Evolutionary conservation across 1,140 invertebrate genomes (phyloP).

Genomic region (Calephelis virginiensis): DNA sequence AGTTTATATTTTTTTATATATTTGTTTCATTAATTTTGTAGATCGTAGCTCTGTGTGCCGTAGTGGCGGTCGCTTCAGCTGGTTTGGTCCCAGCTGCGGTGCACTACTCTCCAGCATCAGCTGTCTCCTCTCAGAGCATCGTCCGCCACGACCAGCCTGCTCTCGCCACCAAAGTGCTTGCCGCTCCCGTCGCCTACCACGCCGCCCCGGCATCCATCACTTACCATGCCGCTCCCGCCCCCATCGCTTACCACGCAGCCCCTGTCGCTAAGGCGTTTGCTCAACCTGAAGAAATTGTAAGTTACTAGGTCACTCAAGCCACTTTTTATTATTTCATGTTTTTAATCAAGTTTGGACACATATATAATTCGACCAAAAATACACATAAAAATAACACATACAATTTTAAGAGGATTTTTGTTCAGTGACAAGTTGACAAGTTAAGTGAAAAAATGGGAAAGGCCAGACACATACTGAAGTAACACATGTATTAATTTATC

Average conservation of each 20-base stretch:
- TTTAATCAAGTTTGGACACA: too few species aligned
- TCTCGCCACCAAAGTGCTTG: background rate
- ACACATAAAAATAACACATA: too few species aligned
- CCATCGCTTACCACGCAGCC: conserved; percentile 6
- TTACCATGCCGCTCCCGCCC: conserved; percentile 11
- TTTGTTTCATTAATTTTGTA: conserved; percentile 29
- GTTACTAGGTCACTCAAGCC: background rate
- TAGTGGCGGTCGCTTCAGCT: conserved; percentile 45
- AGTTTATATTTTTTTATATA: background rate
- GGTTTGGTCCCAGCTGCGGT: conserved; percentile 40
- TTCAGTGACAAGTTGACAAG: too few species aligned
- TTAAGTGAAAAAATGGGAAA: too few species aligned
- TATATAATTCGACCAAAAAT: too few species aligned
- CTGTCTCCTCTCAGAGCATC: conserved; percentile 45
- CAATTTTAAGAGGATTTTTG: too few species aligned
- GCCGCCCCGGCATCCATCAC: conserved; percentile 9
- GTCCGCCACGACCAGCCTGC: conserved; percentile 31
- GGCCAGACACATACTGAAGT: too few species aligned
- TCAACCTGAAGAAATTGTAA: conserved; percentile 6
- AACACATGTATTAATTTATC: too few species aligned
- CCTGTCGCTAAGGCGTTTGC: background rate
- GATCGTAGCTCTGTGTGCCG: conserved; percentile 44
- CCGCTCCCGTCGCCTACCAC: conserved; percentile 9
- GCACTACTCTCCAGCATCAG: conserved; percentile 37
- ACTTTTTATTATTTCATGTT: too few species aligned